Conservation (phyloP, 2,113 vertebrate species). For the Microcebus murinus region DNA sequence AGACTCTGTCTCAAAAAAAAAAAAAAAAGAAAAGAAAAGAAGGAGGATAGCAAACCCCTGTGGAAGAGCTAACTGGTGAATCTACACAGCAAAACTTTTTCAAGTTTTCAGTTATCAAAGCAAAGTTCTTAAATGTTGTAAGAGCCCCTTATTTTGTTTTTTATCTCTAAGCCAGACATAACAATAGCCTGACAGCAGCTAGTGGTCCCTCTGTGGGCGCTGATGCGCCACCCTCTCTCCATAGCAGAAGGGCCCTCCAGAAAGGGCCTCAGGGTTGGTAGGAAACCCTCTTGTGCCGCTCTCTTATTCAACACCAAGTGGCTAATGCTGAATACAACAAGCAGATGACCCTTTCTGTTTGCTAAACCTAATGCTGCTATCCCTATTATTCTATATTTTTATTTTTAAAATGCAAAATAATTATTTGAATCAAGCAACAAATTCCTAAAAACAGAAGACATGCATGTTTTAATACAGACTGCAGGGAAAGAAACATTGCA, state of each 20-base stretch:
- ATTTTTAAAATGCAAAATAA: neutral
- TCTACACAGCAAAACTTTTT: neutral
- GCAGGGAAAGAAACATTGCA: neutral
- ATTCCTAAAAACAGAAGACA: neutral
- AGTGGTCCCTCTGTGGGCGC: neutral
- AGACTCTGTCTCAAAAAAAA: too few relatives aligned
- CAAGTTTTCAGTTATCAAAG: neutral
- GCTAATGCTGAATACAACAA: neutral
- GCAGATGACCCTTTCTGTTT: neutral
- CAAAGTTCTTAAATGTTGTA: neutral
- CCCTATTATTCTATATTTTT: neutral
- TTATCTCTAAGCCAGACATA: neutral
- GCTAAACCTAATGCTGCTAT: neutral
- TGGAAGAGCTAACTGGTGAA: neutral
- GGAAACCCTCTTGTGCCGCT: neutral
- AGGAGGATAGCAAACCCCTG: neutral
- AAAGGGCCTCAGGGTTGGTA: accelerated
- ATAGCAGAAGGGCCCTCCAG: neutral
- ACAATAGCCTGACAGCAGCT: neutral
- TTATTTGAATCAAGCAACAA: neutral
- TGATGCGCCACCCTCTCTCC: neutral
- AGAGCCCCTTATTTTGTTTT: neutral
- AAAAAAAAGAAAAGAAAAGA: neutral
- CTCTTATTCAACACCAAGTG: too few relatives aligned
- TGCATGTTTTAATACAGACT: neutral